Percentiles rank a stretch among this genome's conserved stretches.
Evolutionary conservation across 2,113 vertebrate species (phyloP).

Genomic region (Gorsachius goisagi): DNA sequence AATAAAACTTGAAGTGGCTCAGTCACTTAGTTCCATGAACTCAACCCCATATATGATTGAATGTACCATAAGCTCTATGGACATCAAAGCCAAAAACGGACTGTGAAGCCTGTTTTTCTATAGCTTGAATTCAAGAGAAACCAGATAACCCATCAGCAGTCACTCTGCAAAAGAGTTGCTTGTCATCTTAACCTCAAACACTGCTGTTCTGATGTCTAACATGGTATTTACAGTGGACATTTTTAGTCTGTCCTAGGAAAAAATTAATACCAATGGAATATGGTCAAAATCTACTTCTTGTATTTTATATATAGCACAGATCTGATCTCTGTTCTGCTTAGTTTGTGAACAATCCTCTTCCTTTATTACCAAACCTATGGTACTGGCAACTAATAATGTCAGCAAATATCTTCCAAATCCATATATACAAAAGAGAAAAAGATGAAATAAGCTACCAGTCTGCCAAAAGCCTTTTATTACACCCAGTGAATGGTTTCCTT

Average conservation of each 20-base stretch:
- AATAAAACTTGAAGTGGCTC: background rate
- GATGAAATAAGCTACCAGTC: background rate
- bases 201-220: background rate
- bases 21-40: background rate
- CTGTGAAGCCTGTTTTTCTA: background rate
- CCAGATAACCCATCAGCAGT: background rate
- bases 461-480: background rate
- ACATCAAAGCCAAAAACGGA: background rate
- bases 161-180: background rate
- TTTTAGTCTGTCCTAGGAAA: background rate
- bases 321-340: background rate
- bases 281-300: background rate
- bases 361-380: background rate
- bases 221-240: background rate
- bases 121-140: background rate
- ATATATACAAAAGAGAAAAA: background rate
- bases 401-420: background rate
- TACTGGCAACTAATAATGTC: background rate
- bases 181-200: background rate
- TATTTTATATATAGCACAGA: background rate
- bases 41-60: background rate
- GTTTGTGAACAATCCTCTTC: background rate
- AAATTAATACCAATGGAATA: background rate
- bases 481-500: background rate
- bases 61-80: background rate